Percentiles rank a stretch among this genome's conserved stretches.
Evolutionary conservation across 2,113 vertebrate species (phyloP).

Genomic region (Tetrao urogallus): DNA sequence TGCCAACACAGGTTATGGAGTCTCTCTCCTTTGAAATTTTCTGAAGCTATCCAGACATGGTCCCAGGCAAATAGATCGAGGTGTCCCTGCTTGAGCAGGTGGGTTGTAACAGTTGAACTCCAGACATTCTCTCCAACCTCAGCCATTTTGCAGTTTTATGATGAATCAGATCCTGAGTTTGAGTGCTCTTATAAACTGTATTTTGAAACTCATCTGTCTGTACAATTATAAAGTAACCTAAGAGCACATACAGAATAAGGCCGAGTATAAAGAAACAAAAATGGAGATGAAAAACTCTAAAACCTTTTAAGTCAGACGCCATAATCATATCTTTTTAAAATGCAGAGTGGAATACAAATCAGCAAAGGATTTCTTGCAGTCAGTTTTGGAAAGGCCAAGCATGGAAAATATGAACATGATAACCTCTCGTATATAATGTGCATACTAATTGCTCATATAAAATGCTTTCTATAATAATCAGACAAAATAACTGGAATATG

Average conservation of each 20-base stretch:
- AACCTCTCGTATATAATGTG: background rate
- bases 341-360: background rate
- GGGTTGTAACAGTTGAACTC: background rate
- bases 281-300: background rate
- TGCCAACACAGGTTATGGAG: background rate
- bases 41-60: background rate
- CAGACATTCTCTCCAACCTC: background rate
- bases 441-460: background rate
- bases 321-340: background rate
- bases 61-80: background rate
- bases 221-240: background rate
- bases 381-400: background rate
- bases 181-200: background rate
- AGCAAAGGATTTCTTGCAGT: background rate
- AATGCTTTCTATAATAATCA: conserved; percentile 6
- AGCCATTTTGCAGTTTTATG: background rate
- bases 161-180: background rate
- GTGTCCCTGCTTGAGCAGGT: background rate
- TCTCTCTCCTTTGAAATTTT: background rate
- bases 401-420: background rate
- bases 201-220: background rate
- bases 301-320: background rate
- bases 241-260: background rate
- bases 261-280: background rate
- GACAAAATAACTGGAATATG: background rate